These are phyloP conservation scores for Synergus laeviventris DNA, from an alignment of 2,888 invertebrate species.

Conservation along the genomic window DNA sequence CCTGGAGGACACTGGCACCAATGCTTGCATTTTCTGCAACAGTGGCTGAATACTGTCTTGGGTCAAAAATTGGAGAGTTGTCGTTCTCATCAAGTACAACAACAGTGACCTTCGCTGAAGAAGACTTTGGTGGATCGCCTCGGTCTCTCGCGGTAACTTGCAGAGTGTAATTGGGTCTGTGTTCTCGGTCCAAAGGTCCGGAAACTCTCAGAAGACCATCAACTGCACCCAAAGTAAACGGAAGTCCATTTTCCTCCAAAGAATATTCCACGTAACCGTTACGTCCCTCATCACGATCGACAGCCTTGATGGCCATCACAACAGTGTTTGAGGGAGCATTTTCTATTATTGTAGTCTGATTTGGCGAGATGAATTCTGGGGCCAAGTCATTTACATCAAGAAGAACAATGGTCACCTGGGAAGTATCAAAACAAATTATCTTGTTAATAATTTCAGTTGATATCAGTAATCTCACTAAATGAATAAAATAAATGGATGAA, in stretches of 20 bases:
- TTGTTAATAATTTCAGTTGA: not conserved
- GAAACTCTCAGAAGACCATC: constrained; percentile 92
- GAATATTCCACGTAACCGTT: constrained; percentile 94
- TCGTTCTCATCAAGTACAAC: constrained; percentile 92
- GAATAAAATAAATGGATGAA: constrained; percentile 5
- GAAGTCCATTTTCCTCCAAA: constrained; percentile 78
- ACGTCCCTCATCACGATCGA: constrained; percentile 93
- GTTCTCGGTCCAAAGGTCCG: constrained; percentile 91
- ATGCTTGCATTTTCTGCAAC: constrained; percentile 96
- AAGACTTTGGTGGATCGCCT: constrained; percentile 88
- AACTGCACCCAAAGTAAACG: constrained; percentile 90
- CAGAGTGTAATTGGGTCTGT: constrained; percentile 85
- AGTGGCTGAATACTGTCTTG: constrained; percentile 91
- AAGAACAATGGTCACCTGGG: constrained; percentile 89
- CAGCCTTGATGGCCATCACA: constrained; percentile 91
- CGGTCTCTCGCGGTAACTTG: constrained; percentile 91
- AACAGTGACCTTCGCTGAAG: constrained; percentile 83
- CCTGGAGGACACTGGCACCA: constrained; percentile 92
- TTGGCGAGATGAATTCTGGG: constrained; percentile 89
- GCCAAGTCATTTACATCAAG: constrained; percentile 95
- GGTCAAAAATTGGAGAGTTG: constrained; percentile 92
- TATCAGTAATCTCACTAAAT: not conserved
- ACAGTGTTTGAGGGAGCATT: constrained; percentile 92
- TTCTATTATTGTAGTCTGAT: constrained; percentile 88
- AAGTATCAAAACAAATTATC: constrained; percentile 17